Evolutionary conservation across 2,113 vertebrate species (phyloP).

Genomic region (Glaucomys volans): DNA sequence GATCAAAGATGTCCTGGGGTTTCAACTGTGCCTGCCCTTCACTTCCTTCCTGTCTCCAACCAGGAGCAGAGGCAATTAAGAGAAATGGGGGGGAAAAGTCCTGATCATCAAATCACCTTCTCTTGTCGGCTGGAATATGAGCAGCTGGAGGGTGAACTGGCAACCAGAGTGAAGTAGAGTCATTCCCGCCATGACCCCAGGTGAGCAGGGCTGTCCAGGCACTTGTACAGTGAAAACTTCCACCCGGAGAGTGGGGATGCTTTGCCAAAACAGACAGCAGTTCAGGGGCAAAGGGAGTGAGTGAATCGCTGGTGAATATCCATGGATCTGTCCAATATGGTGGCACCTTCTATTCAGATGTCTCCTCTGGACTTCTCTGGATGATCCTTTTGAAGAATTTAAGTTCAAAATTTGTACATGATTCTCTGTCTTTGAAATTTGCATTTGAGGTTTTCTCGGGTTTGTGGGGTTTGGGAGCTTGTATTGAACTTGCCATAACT

Average conservation of each 20-base stretch:
- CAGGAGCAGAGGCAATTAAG: background rate
- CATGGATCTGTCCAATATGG: background rate
- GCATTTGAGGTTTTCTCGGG: background rate
- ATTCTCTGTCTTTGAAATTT: background rate
- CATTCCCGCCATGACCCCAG: background rate
- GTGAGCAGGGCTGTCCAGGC: background rate
- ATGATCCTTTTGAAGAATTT: background rate
- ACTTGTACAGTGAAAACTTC: background rate
- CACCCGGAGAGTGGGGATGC: background rate
- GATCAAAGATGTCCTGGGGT: background rate
- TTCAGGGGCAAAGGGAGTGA: background rate
- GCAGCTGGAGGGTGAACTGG: background rate
- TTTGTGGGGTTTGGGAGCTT: background rate
- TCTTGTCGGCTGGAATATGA: background rate
- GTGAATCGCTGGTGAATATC: background rate
- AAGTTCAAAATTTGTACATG: background rate
- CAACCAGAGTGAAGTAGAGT: background rate
- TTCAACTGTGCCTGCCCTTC: background rate
- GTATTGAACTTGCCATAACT: background rate
- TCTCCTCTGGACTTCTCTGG: background rate
- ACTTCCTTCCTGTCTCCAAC: background rate
- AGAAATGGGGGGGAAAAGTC: background rate
- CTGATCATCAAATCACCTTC: background rate
- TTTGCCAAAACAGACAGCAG: background rate
- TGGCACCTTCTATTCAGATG: background rate